Evolutionary conservation across 2,888 invertebrate genomes (phyloP), one percentile per base, ranked within the genome.

Genomic region (Hyalella azteca): DNA sequence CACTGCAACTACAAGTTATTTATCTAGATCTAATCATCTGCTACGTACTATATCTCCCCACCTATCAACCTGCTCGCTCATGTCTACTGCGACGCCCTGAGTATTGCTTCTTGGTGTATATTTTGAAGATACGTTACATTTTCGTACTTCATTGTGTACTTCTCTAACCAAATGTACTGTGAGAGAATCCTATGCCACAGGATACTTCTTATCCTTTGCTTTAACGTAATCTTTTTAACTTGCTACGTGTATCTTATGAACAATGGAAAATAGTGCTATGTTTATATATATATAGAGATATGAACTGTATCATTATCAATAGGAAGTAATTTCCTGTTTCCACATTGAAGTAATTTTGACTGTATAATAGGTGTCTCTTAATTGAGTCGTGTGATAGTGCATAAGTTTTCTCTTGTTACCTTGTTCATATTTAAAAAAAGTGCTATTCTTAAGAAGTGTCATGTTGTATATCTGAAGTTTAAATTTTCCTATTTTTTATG

Each of bases 401-500:
- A 36, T 60, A 60, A 60, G 60, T 60, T 60, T 60, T 60, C 36
- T 73, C 73, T 73, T 73, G 73, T 73, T 73, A 73, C 73, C 73
- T 45, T 73, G 73, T 73, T 73, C 73, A 73, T 73, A 73, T 73
- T 73, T 73, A 45, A 73, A n/a, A n/a, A n/a, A 73, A 60, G 60
- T 60, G 60, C 60, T 60, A 60, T 36, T 60, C 60, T 60, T 60
- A 60, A 60, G 60, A 60, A 60, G 60, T 60, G 60, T 60, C 60
- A 60, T 60, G 60, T 60, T 60, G 60, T 60, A 60, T 60, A 60
- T 60, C 60, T 60, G 60, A 60, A 60, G 60, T 60, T 60, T 60
- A 60, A 60, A 32, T 60, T 60, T 60, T 60, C 60, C 60, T 60
- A 60, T 60, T 60, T 60, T 60, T 60, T 60, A 60, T 60, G 60